Percentiles rank a stretch among this genome's conserved stretches.
phyloP scores from a whole-genome alignment of 2,113 vertebrate genomes.

The Craseonycteris thonglongyai region DNA sequence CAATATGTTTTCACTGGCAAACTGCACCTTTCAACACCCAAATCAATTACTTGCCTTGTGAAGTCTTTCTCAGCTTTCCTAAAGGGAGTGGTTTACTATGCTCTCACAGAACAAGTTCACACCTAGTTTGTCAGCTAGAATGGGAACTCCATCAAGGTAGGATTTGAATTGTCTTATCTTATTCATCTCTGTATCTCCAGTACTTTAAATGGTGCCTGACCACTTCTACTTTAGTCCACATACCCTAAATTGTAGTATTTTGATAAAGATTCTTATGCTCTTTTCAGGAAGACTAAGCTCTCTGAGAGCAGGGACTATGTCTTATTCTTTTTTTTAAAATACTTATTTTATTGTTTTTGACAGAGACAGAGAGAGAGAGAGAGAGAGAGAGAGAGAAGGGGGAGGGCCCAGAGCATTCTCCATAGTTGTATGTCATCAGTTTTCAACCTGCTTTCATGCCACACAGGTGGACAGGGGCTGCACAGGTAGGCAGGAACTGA shows the following conservation, averaged over 20 bases:
- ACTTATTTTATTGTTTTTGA: no score
- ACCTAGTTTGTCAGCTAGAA: not conserved
- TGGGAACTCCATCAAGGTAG: not conserved
- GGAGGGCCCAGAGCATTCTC: no score
- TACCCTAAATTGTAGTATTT: not conserved
- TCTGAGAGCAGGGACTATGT: not conserved
- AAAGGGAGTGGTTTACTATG: not conserved
- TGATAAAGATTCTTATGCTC: not conserved
- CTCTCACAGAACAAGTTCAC: not conserved
- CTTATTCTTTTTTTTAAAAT: not conserved
- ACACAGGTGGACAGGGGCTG: no score
- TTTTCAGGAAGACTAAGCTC: not conserved
- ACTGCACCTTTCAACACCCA: not conserved
- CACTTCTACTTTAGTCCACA: not conserved
- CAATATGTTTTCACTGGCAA: not conserved
- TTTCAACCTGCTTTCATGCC: no score
- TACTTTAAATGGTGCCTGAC: not conserved
- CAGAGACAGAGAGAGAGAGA: no score
- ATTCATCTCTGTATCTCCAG: not conserved
- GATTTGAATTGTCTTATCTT: not conserved
- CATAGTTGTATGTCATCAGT: no score
- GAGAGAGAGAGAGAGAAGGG: no score
- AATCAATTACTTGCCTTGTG: not conserved
- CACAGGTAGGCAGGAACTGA: no score
- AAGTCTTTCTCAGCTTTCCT: not conserved